These are phyloP conservation scores for Odontothrips loti DNA, from an alignment of 2,888 invertebrate species.

Conservation along the genomic window DNA sequence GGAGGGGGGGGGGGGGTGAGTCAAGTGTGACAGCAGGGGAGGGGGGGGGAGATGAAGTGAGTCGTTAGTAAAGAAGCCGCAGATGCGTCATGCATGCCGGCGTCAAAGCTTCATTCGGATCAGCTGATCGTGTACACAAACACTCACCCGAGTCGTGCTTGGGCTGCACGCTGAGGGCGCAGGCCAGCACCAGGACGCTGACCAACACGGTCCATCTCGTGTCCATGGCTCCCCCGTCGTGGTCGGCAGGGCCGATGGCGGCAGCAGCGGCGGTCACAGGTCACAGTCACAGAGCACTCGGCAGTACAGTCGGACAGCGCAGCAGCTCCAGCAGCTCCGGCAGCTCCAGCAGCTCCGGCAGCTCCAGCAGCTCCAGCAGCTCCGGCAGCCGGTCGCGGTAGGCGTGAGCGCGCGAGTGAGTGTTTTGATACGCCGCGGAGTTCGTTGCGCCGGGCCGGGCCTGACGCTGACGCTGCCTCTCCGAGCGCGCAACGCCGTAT, in stretches of 20 bases:
- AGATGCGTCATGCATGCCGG: no score
- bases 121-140: no score
- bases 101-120: no score
- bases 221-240: not conserved
- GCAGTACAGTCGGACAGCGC: not conserved
- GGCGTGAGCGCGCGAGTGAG: slow-evolving; percentile 1
- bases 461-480: not conserved
- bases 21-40: no score
- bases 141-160: slow-evolving; percentile 11
- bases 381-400: not conserved
- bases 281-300: not conserved
- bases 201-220: not conserved
- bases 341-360: not conserved
- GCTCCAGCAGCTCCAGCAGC: not conserved
- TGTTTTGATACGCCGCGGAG: not conserved
- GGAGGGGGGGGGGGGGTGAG: no score
- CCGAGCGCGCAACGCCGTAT: not conserved
- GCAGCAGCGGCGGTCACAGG: not conserved
- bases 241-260: not conserved
- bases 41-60: no score
- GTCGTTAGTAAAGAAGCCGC: no score
- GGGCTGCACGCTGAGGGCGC: not conserved
- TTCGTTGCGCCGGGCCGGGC: not conserved
- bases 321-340: not conserved
- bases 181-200: not conserved